These are phyloP conservation scores for Pituophis catenifer DNA, from an alignment of 2,113 vertebrate genomes.

Conservation along the genomic window DNA sequence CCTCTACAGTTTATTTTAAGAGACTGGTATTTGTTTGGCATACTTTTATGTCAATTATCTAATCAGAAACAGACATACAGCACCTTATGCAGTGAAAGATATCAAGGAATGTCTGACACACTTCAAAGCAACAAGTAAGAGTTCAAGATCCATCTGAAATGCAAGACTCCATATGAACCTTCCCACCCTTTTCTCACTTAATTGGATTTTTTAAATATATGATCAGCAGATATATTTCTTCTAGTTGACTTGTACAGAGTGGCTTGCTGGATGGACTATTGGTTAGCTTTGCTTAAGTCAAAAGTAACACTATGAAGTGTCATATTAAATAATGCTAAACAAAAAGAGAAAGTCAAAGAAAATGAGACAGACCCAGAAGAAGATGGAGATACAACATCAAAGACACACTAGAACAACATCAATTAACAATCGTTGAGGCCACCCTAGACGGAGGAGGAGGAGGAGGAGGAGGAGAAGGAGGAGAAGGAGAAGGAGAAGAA, in stretches of 20 bases:
- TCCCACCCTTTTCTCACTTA: conserved; percentile 41
- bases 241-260: conserved; percentile 26
- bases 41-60: conserved; percentile 73
- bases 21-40: conserved; percentile 68
- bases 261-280: neutral
- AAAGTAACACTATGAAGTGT: neutral
- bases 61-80: conserved; percentile 75
- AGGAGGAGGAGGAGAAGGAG: no score
- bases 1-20: conserved; percentile 67
- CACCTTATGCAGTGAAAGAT: conserved; percentile 62
- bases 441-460: no score
- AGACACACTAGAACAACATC: neutral
- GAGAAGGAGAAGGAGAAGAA: no score
- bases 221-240: conserved; percentile 60
- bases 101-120: conserved; percentile 70
- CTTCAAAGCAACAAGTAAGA: conserved; percentile 70
- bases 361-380: neutral
- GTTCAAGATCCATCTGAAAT: conserved; percentile 64
- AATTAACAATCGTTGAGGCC: neutral
- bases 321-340: neutral
- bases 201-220: conserved; percentile 65
- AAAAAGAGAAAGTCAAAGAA: neutral
- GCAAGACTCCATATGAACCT: conserved; percentile 45
- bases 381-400: neutral
- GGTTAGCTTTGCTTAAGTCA: neutral